These are phyloP conservation scores for Blastomussa wellsi DNA, from an alignment of 92 coral and sea anemone genomes.

Conservation along the genomic window DNA sequence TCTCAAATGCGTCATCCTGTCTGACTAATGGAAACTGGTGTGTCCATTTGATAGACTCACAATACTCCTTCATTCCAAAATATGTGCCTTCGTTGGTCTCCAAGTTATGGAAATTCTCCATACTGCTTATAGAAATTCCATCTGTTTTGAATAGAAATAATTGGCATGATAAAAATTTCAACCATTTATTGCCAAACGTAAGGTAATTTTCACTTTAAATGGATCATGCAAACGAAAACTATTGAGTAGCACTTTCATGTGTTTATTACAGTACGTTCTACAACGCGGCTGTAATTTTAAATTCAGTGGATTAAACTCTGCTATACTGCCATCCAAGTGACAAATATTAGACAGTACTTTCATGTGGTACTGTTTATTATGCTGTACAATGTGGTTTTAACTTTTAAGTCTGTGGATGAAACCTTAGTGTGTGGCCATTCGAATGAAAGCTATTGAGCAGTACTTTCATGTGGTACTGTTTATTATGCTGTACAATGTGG, in stretches of 20 bases:
- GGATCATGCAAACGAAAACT: background rate
- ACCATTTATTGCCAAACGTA: background rate
- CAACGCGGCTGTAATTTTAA: too few species aligned
- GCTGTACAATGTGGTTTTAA: slow-evolving; percentile 8
- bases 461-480: too few species aligned
- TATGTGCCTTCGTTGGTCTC: slow-evolving; percentile 84
- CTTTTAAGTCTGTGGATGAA: slow-evolving; percentile 7
- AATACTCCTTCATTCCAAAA: slow-evolving; percentile 96
- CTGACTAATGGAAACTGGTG: slow-evolving; percentile 96
- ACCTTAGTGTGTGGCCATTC: background rate
- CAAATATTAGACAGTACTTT: background rate
- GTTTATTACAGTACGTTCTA: too few species aligned
- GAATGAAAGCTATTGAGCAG: background rate
- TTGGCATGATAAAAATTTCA: background rate
- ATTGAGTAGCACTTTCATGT: background rate
- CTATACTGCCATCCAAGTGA: background rate
- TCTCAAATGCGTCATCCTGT: slow-evolving; percentile 97
- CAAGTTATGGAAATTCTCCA: slow-evolving; percentile 53
- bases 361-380: background rate
- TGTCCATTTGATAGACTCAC: slow-evolving; percentile 97
- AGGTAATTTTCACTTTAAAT: too few species aligned
- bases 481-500: too few species aligned
- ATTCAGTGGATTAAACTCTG: too few species aligned
- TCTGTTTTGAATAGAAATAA: slow-evolving; percentile 16
- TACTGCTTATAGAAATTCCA: slow-evolving; percentile 25